Base-by-base conservation (phyloP, 2,113 vertebrate genomes). In the Silurus asotus region DNA sequence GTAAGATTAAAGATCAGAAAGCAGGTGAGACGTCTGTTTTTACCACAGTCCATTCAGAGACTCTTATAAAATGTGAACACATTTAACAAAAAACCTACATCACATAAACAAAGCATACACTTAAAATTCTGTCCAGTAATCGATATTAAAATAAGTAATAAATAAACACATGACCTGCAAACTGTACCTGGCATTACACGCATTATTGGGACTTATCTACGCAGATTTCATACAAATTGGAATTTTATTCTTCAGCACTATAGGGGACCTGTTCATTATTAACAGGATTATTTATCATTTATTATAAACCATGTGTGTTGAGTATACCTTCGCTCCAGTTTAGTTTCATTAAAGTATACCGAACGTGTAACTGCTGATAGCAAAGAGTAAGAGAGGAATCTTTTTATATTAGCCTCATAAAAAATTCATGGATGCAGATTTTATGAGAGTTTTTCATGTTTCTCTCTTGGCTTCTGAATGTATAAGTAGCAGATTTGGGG, bases 371-470 rank as follows among this genome's bases (percentile, higher is more conserved):
- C 76, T 67, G 37, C 86, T 74, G 49, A 86, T 17, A 62, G 53
- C 51, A 76, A 17, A 86, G 67, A 82, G 70, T 23, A 23, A 58
- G 28, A 14, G 28, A 17, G 45, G 48, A 14, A 37, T 13, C 48
- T 87, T 86, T 86, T 90, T 84, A 84, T 64, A 77, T 84, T 84
- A 69, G 70, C 23, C 87, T 70, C 82, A 92, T 94, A 88, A 92
- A 93, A 93, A 92, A 93, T 94, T 92, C 91, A 94, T 91, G 87
- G 89, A 89, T 90, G 90, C 89, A 91, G 90, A 92, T 85, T 82
- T 89, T 87, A 84, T 85, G 74, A 87, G 81, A 76, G 82, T 88
- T 88, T 91, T 87, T 89, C 87, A 88, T 86, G 83, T 79, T 70
- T 59, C 67, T 78, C n/a, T 88, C 86, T 87, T 23, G 65, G 78